These are phyloP conservation scores for Caenorhabditis elegans DNA, from an alignment of 1,140 invertebrate genomes.

Conservation along the genomic window WBcel235 BX284604.4:9891001-9891500, in stretches of 20 bases:
- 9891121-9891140: neutral
- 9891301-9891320: neutral
- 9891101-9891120: neutral
- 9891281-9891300: neutral
- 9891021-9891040: no score
- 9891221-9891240: neutral
- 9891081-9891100: neutral
- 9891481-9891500: no score
- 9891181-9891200: neutral
- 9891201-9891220: neutral
- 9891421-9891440: neutral
- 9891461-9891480: no score
- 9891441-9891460: neutral
- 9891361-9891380: neutral
- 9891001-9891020: no score
- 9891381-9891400: neutral
- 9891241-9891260: neutral
- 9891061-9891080: neutral
- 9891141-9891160: neutral
- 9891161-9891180: neutral
- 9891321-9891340: neutral
- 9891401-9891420: neutral
- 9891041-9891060: no score
- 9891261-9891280: neutral
- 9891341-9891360: neutral